phyloP scores from a whole-genome alignment of 2,113 vertebrate species.

The Paratilapia polleni region DNA sequence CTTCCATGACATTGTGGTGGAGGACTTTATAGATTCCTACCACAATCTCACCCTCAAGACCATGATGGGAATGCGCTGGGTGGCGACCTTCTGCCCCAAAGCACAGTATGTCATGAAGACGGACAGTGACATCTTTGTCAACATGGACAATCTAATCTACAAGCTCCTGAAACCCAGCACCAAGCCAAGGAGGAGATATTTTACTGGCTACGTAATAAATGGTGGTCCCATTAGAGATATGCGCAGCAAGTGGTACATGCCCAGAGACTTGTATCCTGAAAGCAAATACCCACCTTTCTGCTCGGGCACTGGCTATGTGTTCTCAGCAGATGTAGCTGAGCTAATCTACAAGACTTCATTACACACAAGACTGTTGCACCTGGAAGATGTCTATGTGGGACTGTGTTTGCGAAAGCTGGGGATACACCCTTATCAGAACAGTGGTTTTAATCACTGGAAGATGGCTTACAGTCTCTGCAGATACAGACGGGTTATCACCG shows the following conservation, averaged over 20 bases:
- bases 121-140: constrained; percentile 99
- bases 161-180: constrained; percentile 95
- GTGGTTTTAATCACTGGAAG: constrained; percentile 99
- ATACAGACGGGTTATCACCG: constrained; percentile 95
- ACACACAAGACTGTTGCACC: constrained; percentile 94
- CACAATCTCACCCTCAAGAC: constrained; percentile 99
- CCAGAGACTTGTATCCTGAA: constrained; percentile 95
- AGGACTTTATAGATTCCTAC: constrained; percentile 97
- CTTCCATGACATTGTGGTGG: constrained; percentile 97
- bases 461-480: constrained; percentile 98
- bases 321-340: constrained; percentile 96
- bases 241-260: constrained; percentile 99
- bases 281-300: constrained; percentile 98
- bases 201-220: constrained; percentile 97
- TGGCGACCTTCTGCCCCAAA: constrained; percentile 95
- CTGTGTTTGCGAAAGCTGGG: constrained; percentile 95
- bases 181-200: constrained; percentile 94
- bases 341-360: constrained; percentile 97
- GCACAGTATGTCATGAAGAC: constrained; percentile 99
- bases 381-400: constrained; percentile 98
- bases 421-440: constrained; percentile 99
- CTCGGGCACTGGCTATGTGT: constrained; percentile 97
- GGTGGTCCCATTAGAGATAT: constrained; percentile 97
- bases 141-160: constrained; percentile 99
- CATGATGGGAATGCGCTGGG: constrained; percentile 98